These are phyloP conservation scores for Eulemur mongoz DNA, from an alignment of 2,797 vertebrate genomes.

Conservation along the genomic window DNA sequence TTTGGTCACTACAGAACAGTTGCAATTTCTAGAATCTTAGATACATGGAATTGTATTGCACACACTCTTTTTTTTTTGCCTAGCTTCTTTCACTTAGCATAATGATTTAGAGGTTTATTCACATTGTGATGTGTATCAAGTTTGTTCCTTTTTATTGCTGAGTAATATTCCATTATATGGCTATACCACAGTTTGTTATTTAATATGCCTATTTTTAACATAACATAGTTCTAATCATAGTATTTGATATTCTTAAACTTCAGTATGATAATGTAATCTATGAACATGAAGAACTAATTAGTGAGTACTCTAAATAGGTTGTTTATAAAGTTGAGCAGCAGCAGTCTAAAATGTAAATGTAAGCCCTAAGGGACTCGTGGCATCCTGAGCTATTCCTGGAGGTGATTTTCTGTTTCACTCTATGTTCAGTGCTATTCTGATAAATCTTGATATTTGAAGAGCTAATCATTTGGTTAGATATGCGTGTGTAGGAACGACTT, in stretches of 20 bases:
- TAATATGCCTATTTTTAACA: conserved; percentile 35
- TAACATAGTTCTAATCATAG: conserved; percentile 28
- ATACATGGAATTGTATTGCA: not conserved
- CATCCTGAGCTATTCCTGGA: conserved; percentile 36
- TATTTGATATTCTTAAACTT: conserved; percentile 20
- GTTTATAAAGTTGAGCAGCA: conserved; percentile 30
- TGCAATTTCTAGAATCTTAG: conserved; percentile 18
- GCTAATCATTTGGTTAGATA: conserved; percentile 2
- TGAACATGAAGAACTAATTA: conserved; percentile 40
- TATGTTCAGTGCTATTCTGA: conserved; percentile 37
- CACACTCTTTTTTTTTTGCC: not conserved
- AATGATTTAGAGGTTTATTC: conserved; percentile 32
- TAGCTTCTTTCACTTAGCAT: not conserved
- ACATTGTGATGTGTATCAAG: not conserved
- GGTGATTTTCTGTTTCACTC: conserved; percentile 31
- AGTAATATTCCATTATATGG: not conserved
- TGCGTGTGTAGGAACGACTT: not conserved
- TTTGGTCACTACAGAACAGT: not conserved
- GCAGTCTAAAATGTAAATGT: not conserved
- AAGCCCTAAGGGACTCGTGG: not conserved
- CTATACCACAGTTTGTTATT: not conserved
- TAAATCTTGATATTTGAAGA: conserved; percentile 38
- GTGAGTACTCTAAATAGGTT: not conserved
- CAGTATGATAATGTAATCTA: conserved; percentile 44
- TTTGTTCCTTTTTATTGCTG: conserved; percentile 21